Evolutionary conservation across 2,113 vertebrate species (phyloP), one percentile per base, ranked within the genome.

Genomic region (Chionomys nivalis): DNA sequence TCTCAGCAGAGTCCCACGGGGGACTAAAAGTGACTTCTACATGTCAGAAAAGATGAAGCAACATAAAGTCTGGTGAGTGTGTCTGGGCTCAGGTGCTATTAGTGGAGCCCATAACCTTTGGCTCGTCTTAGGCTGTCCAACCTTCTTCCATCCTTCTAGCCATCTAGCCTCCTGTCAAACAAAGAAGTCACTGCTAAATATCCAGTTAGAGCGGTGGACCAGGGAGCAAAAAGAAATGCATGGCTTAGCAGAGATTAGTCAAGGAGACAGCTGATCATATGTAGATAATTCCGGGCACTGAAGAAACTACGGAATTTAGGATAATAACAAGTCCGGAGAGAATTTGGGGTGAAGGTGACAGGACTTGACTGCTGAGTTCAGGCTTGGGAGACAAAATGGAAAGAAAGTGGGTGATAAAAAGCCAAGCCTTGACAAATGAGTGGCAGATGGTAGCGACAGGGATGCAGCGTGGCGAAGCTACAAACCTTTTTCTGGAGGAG

Each of bases 301-400:
- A 91, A 66, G 33, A 89, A 89, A 63, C 33, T 31, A 5, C 7
- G 10, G 33, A 42, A 28, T 13, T 52, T 75, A 81, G 39, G 83
- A 28, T 8, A 16, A 83, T 39, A 63, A 83, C 24, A 83, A 17
- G 9, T 63, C 58, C 7, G 17, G n/a, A 42, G 81, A 63, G 23
- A 63, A 83, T 4, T 8, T 31, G 61, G 26, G 58, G 28, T 63
- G n/a, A 73, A 89, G 44, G 44, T 65, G 39, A 4, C 44, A 19
- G 87, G 65, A 13, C 19, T 19, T 72, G 31, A 17, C 31, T 89
- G 21, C 88, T 79, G 65, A 77, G 66, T n/a, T 95, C 44, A 96
- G n/a, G 65, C 36, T 26, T 86, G 42, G 88, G 93, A 77, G 58
- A 61, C 39, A 85, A 87, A 90, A 94, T 39, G 12, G 44, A 92